Evolutionary conservation across 2,888 invertebrate species (phyloP), one percentile per base, ranked within the genome.

Genomic region (Megalurothrips usitatus): DNA sequence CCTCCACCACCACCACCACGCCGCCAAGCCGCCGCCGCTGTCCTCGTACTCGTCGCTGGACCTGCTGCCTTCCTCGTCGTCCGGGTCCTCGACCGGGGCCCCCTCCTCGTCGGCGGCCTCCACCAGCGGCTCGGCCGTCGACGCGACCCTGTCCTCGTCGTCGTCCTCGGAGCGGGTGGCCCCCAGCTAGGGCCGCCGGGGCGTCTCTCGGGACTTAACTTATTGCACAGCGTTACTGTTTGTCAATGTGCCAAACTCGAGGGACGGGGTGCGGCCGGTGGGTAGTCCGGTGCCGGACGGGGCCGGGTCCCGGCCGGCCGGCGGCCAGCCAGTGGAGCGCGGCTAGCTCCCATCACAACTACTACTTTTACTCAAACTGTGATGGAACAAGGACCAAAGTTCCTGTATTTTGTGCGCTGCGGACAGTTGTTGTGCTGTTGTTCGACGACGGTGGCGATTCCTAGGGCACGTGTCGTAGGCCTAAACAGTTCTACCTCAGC

Each of bases 31-130:
- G 26, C 80, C 49, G 52, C 63, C 83, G 49, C 81, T 83, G 28
- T 82, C 82, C 81, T 84, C 84, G 0, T 84, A 84, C 80, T 84
- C 84, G 80, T 84, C 84, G 19, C 81, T 84, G 79, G 84, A 84
- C 81, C 83, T 84, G 63, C 82, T 84, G 79, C 84, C 84, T n/a
- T 83, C 84, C 19, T 82, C 79, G 23, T n/a, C 81, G 68, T 75
- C 68, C 23, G 68, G 26, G 26, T 75, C 68, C 68, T 75, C 68
- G 68, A 26, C 68, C 11, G 68, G 68, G 9, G n/a, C 68, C 1
- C 11, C 23, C 68, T 68, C 68, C 23, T 75, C 68, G 68, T 75
- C 68, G 23, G 68, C 68, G 68, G 68, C 68, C 26, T 75, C 68
- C 26, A 75, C 68, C 23, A 75, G 68, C 68, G 68, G 68, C 68